Evolutionary conservation across 2,888 invertebrate species (phyloP).

Genomic region (Dione juno): DNA sequence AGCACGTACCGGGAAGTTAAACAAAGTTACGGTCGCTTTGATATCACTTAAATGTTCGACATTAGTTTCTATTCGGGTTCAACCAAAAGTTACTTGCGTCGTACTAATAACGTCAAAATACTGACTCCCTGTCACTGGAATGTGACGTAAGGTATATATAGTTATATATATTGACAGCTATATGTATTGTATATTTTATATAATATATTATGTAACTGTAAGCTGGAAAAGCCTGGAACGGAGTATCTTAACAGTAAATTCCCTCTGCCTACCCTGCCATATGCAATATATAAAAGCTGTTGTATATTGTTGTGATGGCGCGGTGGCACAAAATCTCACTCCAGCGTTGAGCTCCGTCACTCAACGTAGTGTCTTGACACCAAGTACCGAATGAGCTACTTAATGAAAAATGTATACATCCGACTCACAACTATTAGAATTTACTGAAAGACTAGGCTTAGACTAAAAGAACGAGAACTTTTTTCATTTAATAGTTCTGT

Average conservation of each 20-base stretch:
- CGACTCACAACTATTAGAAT: not conserved
- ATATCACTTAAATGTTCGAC: slow-evolving; percentile 22
- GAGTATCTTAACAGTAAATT: no score
- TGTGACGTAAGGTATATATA: not conserved
- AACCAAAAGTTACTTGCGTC: slow-evolving; percentile 7
- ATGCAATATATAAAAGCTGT: no score
- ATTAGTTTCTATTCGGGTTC: slow-evolving; percentile 8
- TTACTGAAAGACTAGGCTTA: not conserved
- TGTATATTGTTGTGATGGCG: no score
- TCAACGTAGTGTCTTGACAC: no score
- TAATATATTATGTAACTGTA: no score
- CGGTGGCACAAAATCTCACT: not conserved
- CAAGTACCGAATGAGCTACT: no score
- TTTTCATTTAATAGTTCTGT: slow-evolving; percentile 5
- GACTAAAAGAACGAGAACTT: not conserved
- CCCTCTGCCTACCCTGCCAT: no score
- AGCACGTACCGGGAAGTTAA: slow-evolving; percentile 19
- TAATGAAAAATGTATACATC: no score
- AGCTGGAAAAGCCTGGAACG: no score
- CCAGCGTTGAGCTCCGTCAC: not conserved
- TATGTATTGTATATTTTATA: no score
- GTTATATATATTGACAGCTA: not conserved
- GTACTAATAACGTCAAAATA: slow-evolving; percentile 6
- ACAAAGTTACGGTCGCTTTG: slow-evolving; percentile 25
- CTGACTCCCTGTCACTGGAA: not conserved